Percentiles rank a stretch among this genome's conserved stretches.
phyloP scores from a whole-genome alignment of 2,888 invertebrate genomes.

The Zonitis immaculata region DNA sequence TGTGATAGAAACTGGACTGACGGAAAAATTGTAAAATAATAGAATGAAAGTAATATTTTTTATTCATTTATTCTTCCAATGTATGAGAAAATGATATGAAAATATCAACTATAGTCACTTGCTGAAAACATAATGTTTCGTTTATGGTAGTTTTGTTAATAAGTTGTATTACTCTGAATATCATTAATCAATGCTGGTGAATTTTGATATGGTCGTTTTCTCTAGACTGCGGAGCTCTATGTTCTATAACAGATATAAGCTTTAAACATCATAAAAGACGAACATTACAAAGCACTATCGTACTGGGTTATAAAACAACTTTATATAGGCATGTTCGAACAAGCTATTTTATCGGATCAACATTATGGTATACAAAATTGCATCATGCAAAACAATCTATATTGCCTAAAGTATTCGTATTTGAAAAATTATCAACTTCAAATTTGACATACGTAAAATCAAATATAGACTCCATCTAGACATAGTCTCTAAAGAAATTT shows the following conservation, averaged over 20 bases:
- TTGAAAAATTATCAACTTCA: neutral
- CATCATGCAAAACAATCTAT: neutral
- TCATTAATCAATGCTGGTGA: constrained; percentile 18
- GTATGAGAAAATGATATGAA: neutral
- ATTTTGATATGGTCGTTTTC: constrained; percentile 14
- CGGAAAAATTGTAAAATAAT: neutral
- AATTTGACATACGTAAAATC: too few relatives aligned
- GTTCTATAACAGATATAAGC: constrained; percentile 14
- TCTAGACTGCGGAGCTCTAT: constrained; percentile 10
- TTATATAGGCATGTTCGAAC: neutral
- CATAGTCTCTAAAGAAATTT: neutral
- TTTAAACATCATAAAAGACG: constrained; percentile 12
- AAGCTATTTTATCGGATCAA: neutral
- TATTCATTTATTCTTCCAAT: neutral
- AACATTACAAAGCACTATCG: neutral
- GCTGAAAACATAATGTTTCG: constrained; percentile 11
- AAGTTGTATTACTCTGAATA: constrained; percentile 15
- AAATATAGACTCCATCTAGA: neutral
- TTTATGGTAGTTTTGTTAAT: constrained; percentile 9
- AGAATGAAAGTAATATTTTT: neutral
- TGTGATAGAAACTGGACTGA: neutral
- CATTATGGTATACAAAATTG: neutral
- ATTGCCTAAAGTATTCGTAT: neutral
- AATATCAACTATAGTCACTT: neutral
- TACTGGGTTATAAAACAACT: neutral